phyloP scores from a whole-genome alignment of 2,797 vertebrate species.

The Alca torda region DNA sequence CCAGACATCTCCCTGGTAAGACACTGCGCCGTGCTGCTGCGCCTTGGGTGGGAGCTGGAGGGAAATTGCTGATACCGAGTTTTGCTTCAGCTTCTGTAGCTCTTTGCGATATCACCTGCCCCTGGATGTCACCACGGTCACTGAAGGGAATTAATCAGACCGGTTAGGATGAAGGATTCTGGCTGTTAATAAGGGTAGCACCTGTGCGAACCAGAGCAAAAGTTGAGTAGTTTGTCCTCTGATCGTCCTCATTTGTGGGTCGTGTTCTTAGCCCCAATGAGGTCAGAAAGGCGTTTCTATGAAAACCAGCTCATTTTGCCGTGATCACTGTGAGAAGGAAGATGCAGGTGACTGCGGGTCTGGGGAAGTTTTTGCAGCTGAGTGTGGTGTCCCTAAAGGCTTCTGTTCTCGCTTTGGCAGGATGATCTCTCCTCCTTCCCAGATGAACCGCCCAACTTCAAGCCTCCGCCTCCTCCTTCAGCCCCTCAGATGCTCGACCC shows the following conservation, averaged over 20 bases:
- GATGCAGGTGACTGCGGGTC: background rate
- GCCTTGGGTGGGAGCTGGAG: background rate
- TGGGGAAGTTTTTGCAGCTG: background rate
- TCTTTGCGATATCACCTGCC: rapidly evolving
- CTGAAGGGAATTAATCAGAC: background rate
- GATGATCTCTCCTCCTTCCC: constrained; percentile 85
- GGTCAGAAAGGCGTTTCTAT: background rate
- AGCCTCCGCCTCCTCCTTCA: constrained; percentile 81
- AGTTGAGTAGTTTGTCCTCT: background rate
- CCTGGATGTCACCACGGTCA: background rate
- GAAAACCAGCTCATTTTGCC: background rate
- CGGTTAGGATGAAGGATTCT: background rate
- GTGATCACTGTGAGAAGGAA: rapidly evolving
- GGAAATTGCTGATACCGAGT: background rate
- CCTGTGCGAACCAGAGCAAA: background rate
- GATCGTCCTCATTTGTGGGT: background rate
- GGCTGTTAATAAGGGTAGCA: background rate
- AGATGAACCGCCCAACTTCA: constrained; percentile 85
- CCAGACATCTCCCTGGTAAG: constrained; percentile 91
- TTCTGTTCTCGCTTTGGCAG: constrained; percentile 78
- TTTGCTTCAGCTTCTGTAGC: background rate
- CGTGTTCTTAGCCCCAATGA: rapidly evolving
- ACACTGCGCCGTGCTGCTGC: background rate
- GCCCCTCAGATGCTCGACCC: constrained; percentile 16
- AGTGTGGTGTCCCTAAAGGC: background rate